Conservation (phyloP, 2,888 invertebrate genomes). For the Myopa testacea region DNA sequence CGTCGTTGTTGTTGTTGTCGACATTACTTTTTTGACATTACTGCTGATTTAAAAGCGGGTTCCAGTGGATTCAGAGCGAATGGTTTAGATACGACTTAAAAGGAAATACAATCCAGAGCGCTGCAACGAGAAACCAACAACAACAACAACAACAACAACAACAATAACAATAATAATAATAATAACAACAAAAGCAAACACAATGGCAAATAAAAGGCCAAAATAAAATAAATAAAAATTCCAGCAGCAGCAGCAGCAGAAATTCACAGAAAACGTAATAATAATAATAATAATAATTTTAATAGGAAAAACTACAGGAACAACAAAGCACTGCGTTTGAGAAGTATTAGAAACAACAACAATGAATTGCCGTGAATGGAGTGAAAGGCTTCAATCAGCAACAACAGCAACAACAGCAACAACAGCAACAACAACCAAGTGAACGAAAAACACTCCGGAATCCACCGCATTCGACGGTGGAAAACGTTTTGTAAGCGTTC, state of each 20-base stretch:
- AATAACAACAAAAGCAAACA: not conserved
- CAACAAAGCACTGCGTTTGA: conserved; percentile 6
- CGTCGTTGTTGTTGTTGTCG: too few relatives aligned
- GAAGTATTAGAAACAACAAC: conserved; percentile 30
- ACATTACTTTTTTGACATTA: not conserved
- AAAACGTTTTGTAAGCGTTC: conserved; percentile 31
- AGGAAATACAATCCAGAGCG: not conserved
- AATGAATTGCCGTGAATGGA: conserved; percentile 63
- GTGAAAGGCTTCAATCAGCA: conserved; percentile 65
- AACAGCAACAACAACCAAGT: conserved; percentile 3
- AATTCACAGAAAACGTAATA: conserved; percentile 16
- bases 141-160: not conserved
- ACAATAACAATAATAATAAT: not conserved
- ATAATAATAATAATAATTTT: conserved; percentile 29
- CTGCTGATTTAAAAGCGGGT: conserved; percentile 15
- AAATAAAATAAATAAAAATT: conserved; percentile 32
- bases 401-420: conserved; percentile 46
- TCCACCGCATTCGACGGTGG: not conserved
- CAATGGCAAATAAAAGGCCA: conserved; percentile 32
- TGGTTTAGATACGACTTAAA: conserved; percentile 21
- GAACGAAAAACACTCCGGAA: not conserved
- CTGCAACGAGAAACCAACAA: too few relatives aligned
- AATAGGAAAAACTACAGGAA: conserved; percentile 10
- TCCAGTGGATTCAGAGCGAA: conserved; percentile 5
- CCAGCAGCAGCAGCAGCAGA: not conserved